phyloP scores from a whole-genome alignment of 2,113 vertebrate genomes.

The Lophotis ruficrista region DNA sequence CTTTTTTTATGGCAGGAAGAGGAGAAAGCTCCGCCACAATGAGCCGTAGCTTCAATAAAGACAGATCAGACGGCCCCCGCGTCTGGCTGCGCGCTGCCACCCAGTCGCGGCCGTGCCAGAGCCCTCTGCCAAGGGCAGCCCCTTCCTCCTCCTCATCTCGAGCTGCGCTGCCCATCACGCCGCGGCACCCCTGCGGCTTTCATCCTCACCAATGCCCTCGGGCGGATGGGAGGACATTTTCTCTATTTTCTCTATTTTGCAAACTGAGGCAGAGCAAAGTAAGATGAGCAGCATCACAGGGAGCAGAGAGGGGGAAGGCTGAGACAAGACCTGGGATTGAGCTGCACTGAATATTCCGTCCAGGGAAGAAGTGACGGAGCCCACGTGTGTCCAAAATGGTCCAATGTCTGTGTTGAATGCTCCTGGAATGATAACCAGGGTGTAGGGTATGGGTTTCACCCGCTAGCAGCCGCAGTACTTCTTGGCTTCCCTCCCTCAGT shows the following conservation, averaged over 20 bases:
- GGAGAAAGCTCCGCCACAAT: slow-evolving; percentile 27
- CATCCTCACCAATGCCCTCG: accelerated
- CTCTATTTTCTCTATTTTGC: neutral
- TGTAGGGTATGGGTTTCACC: neutral
- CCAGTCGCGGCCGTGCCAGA: accelerated
- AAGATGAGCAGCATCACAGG: no score
- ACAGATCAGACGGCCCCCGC: neutral
- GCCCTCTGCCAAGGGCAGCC: neutral
- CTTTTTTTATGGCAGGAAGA: slow-evolving; percentile 20
- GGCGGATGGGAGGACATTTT: neutral
- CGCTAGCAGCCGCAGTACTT: neutral
- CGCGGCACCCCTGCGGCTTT: accelerated
- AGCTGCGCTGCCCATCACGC: neutral
- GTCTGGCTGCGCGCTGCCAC: neutral
- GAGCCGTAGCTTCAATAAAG: neutral
- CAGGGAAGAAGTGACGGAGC: neutral
- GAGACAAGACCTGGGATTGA: neutral
- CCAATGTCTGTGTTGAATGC: neutral
- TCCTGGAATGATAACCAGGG: neutral
- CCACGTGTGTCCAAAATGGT: neutral
- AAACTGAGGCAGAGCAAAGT: neutral
- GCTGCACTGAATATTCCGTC: neutral
- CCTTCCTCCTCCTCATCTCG: accelerated
- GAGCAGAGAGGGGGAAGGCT: neutral
- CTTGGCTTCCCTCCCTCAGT: neutral